Conservation (phyloP, 1,140 invertebrate genomes). For the Maconellicoccus hirsutus region DNA sequence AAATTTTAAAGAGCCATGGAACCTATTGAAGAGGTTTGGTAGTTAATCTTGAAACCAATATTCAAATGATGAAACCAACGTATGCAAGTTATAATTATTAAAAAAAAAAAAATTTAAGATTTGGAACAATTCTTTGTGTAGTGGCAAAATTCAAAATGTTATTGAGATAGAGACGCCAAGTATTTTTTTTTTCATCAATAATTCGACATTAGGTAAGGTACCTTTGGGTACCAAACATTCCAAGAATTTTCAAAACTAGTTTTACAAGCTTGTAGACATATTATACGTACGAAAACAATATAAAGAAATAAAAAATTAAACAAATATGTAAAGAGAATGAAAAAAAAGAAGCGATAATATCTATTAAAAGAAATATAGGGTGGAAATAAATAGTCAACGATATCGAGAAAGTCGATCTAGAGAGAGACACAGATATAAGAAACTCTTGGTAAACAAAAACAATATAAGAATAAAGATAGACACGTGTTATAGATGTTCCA, state of each 20-base stretch:
- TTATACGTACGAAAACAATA: slow-evolving; percentile 5
- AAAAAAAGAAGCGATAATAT: slow-evolving; percentile 17
- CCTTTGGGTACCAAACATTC: neutral
- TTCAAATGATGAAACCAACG: too few species aligned
- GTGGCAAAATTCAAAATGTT: too few species aligned
- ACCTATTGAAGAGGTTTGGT: too few species aligned
- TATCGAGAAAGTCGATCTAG: slow-evolving; percentile 20
- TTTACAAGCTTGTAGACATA: neutral
- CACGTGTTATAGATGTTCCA: slow-evolving; percentile 21
- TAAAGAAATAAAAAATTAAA: neutral
- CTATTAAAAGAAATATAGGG: slow-evolving; percentile 21
- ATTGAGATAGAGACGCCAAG: too few species aligned
- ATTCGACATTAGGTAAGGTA: too few species aligned
- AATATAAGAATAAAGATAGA: slow-evolving; percentile 17
- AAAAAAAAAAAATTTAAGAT: too few species aligned
- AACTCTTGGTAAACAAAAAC: neutral
- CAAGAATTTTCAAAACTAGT: slow-evolving; percentile 3
- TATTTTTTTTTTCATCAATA: too few species aligned
- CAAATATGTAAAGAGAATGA: neutral
- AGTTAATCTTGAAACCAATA: too few species aligned
- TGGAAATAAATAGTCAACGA: slow-evolving; percentile 16
- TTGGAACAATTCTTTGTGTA: too few species aligned
- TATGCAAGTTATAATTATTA: too few species aligned
- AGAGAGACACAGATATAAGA: neutral
- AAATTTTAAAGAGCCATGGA: too few species aligned